Evolutionary conservation across 1,140 invertebrate genomes (phyloP), one percentile per base, ranked within the genome.

Genomic region (Prorops nasuta): DNA sequence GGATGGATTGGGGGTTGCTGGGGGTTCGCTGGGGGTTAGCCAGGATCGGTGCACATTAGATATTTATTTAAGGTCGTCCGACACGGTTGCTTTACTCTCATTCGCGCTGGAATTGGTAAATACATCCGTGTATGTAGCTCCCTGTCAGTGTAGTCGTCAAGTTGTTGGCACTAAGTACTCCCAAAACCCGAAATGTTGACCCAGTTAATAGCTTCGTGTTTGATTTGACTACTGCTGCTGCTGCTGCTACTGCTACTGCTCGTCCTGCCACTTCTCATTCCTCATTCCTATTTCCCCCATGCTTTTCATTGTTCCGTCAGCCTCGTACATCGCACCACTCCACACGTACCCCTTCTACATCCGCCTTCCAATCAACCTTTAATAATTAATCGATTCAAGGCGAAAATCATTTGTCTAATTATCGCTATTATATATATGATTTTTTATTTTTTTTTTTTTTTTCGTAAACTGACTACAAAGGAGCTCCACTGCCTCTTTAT

Each of bases 211-310:
- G 68, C 68, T 46, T 51, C 51, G 36, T 71, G 65, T 71, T 71
- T 71, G 66, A 69, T 71, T 71, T 69, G 68, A 71, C 67, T 71
- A 67, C 68, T 71, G 65, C 65, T 64, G 59, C 66, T 59, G n/a
- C 54, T 47, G 44, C 51, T 45, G 35, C 35, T 3, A n/a, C n/a
- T n/a, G n/a, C n/a, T n/a, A n/a, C n/a, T n/a, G n/a, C n/a, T 9
- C 28, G n/a, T 31, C 8, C 28, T n/a, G n/a, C 28, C 28, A 9
- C 28, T 9, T 9, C n/a, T 31, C 28, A 31, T 31, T n/a, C n/a
- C n/a, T n/a, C n/a, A n/a, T n/a, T n/a, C n/a, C n/a, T n/a, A n/a
- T n/a, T n/a, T n/a, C n/a, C n/a, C n/a, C n/a, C n/a, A n/a, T n/a
- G n/a, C n/a, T n/a, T n/a, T n/a, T n/a, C n/a, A n/a, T n/a, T n/a